Evolutionary conservation across 2,797 vertebrate species (phyloP), one percentile per base, ranked within the genome.

Genomic region (Apodemus agrarius): DNA sequence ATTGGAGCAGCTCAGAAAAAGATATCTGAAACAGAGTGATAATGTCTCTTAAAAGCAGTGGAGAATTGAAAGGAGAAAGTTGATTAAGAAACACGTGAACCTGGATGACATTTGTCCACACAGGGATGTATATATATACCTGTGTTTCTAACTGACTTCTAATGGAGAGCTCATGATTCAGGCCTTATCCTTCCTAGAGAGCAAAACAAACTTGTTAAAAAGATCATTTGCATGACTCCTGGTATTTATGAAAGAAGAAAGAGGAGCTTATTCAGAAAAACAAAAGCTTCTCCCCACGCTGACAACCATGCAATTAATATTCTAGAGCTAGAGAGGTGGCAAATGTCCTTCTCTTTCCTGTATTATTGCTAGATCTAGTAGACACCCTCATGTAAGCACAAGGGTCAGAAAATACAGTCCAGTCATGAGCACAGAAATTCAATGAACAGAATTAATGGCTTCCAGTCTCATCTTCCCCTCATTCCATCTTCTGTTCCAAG

Each of bases 151-250:
- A n/a, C 19, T 43, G 85, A 16, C 43, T 75, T 16, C 34, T 72
- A 79, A 79, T 31, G 61, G 3, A 90, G 0, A 76, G 88, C 2
- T 43, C 31, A 69, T 10, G 40, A 24, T 91, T 82, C 82, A n/a
- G 13, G 79, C n/a, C 83, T 21, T 80, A 37, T 93, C 72, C 8
- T 86, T 59, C 49, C 17, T 86, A 86, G 31, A 24, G 49, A 49
- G 86, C 19, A 90, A 93, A 80, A 78, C 37, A 92, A 82, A 94
- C 8, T 29, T 59, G n/a, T 49, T 59, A 92, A 87, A 34, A 82
- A 89, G 17, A 59, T n/a, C 29, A 85, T 16, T 82, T 54, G 31
- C 3, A 76, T 76, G n/a, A 43, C 8, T 80, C 24, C 0, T 3
- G 6, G 6, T 52, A 72, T 52, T 59, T 37, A 40, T 26, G 12